Base-by-base conservation (phyloP, 2,888 invertebrate genomes). In the Archips xylosteana region DNA sequence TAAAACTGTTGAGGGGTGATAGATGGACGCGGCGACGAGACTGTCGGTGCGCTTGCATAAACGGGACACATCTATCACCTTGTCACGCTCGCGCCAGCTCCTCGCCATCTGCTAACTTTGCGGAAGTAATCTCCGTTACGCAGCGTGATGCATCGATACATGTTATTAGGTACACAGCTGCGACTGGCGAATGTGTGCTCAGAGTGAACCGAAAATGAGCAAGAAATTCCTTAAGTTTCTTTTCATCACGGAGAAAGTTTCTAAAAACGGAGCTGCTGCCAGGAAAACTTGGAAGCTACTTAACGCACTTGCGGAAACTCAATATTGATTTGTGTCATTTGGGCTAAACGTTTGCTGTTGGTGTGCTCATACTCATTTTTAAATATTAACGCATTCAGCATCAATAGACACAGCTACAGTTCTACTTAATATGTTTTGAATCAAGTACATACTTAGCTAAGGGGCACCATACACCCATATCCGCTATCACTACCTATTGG, bases 51-150 rank as follows among this genome's bases (percentile, higher is more conserved):
- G 15, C 61, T 34, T 70, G 70, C 70, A 66, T 67, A 10, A n/a
- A 45, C 12, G 12, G 45, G 45, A n/a, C 72, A 61, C 75, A 70
- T 75, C 75, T 73, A 63, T 75, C 75, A 73, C 51, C 49, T 39
- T 39, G 59, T 57, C 64, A 45, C 67, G 63, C 63, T 54, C 49
- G 63, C 59, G 63, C 59, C 62, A 12, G 49, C n/a, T 49, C 49
- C 49, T 71, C 32, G 10, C 57, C 57, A 57, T 60, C 64, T 59
- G 69, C 54, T 34, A 75, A 75, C 67, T 72, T 69, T 59, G 47
- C 63, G 64, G 64, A 45, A 64, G 69, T 73, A 42, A 73, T 73
- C 69, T 60, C 69, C 42, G 39, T 45, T 57, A 49, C 68, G 32
- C 36, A 36, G 42, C 57, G 63, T 59, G 54, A 69, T 42, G 68